Percentiles rank a stretch among this genome's conserved stretches.
phyloP scores from a whole-genome alignment of 1,140 invertebrate genomes.

The Helicorthomorpha holstii region DNA sequence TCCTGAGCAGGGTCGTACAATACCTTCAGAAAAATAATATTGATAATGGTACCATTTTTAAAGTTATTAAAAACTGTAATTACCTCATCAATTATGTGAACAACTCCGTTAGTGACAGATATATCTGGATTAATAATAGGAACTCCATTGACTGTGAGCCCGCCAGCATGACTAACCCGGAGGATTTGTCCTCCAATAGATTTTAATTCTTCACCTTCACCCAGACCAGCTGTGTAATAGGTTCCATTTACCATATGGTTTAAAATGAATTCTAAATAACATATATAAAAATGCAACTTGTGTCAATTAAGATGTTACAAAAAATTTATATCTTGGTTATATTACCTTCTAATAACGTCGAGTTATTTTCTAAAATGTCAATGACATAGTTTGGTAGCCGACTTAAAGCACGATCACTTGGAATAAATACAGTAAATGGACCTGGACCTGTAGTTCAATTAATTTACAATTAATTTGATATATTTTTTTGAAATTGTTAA shows the following conservation, averaged over 20 bases:
- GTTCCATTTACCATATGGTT: conserved; percentile 15
- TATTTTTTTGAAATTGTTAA: background rate
- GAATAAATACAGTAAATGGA: background rate
- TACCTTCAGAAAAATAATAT: background rate
- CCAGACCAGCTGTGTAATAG: conserved; percentile 11
- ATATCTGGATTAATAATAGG: conserved; percentile 16
- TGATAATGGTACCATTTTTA: background rate
- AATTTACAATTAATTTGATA: background rate
- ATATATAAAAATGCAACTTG: background rate
- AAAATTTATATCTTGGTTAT: background rate
- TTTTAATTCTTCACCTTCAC: conserved; percentile 11
- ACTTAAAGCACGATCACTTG: background rate
- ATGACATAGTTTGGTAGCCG: background rate
- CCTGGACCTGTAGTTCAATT: background rate
- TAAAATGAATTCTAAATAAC: conserved; percentile 11
- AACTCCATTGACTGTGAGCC: conserved; percentile 1
- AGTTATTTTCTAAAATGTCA: background rate
- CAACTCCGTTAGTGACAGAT: conserved; percentile 17
- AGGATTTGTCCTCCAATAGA: conserved; percentile 4
- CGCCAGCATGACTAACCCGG: background rate
- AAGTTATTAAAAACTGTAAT: background rate
- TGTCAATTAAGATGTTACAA: background rate
- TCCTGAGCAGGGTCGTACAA: background rate
- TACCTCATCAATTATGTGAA: conserved; percentile 16
- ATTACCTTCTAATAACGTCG: background rate